Base-by-base conservation (phyloP, 2,797 vertebrate genomes). In the Premnoplex brunnescens region DNA sequence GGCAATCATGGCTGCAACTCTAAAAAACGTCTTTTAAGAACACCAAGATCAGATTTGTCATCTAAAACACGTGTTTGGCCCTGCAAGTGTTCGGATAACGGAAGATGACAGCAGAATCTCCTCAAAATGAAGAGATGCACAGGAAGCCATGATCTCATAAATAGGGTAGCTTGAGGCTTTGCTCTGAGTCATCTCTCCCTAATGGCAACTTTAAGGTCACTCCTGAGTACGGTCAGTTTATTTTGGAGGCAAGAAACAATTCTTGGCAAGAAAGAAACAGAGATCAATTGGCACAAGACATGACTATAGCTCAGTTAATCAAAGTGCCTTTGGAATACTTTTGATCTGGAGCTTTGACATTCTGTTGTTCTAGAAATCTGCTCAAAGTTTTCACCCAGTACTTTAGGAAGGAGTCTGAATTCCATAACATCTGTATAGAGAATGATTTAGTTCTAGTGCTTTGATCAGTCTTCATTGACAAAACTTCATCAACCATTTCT, bases 291-390 rank as follows among this genome's bases (percentile, higher is more conserved):
- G 37, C 34, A 91, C 72, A 88, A 62, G 10, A 58, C 16, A 22
- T 67, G 69, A 60, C 22, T 74, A n/a, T 54, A 63, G 83, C 60
- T 55, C 37, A 82, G 55, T 93, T 96, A 83, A 91, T 93, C 86
- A 79, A 95, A 96, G 49, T 82, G 69, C 77, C 56, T 97, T 96
- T 89, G 81, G 95, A 97, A 84, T 94, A 62, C 66, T 67, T 95
- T 36, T 73, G 59, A 89, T 95, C 95, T 96, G 49, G 88, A 81
- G 27, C 54, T 96, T 94, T 95, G 91, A n/a, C 93, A 71, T 79
- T 94, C 58, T 56, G 44, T 88, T 96, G 81, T 85, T 95, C 62
- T 72, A 95, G 91, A 96, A 86, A 96, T 64, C 28, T 21, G 36
- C 54, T 95, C 88, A 74, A 92, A 92, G 94, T 97, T 95, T 73